Conservation (phyloP, 2,888 invertebrate species). For the Orchesella flavescens region DNA sequence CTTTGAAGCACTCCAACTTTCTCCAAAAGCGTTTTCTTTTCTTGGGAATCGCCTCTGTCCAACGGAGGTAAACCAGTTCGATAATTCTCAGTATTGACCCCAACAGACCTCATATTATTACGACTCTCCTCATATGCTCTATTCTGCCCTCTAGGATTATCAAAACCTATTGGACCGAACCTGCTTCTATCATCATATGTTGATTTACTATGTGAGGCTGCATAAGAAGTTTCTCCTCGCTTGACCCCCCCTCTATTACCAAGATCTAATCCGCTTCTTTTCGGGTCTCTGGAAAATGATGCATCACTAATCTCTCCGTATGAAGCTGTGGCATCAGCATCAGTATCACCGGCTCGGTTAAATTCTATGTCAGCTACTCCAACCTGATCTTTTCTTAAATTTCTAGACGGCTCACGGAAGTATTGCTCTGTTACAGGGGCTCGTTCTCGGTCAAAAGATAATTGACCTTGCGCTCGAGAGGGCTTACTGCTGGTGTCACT, state of each 20-base stretch:
- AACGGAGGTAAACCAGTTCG: background rate
- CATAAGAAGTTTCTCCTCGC: background rate
- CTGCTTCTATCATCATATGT: background rate
- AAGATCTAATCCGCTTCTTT: background rate
- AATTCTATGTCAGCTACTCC: slow-evolving; percentile 20
- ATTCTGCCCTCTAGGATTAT: background rate
- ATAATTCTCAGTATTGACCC: slow-evolving; percentile 25
- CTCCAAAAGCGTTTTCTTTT: slow-evolving; percentile 15
- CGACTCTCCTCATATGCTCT: background rate
- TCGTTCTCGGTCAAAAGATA: background rate
- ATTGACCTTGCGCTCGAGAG: background rate
- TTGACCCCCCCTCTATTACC: background rate
- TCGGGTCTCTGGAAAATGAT: slow-evolving; percentile 9
- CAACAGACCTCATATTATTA: background rate
- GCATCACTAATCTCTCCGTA: slow-evolving; percentile 13
- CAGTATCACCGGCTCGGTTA: slow-evolving; percentile 8
- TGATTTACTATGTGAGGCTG: background rate
- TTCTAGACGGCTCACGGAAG: background rate
- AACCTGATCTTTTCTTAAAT: background rate
- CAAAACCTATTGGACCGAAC: background rate
- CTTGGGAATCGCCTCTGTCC: slow-evolving; percentile 6
- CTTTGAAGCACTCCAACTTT: slow-evolving; percentile 26
- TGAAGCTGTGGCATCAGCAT: background rate
- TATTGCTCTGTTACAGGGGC: background rate
- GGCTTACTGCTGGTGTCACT: background rate